A percentile compares a stretch with the other conserved stretches of the same genome.
phyloP scores from a whole-genome alignment of 1,140 invertebrate species.

The Trachymyrmex septentrionalis region DNA sequence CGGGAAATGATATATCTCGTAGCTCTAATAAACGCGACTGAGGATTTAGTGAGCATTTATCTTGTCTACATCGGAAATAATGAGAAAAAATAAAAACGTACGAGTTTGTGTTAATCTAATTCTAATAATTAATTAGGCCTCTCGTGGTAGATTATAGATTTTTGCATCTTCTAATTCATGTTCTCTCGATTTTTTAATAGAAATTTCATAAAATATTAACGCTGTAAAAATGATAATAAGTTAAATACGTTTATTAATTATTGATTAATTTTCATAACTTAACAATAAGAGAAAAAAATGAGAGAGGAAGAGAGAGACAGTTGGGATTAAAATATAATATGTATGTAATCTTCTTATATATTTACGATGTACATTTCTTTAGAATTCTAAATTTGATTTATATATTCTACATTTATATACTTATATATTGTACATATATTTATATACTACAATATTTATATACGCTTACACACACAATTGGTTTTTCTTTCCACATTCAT shows the following conservation, averaged over 20 bases:
- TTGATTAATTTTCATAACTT: background rate
- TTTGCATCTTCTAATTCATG: background rate
- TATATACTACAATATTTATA: background rate
- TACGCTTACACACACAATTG: background rate
- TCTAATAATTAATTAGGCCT: slow-evolving; percentile 24
- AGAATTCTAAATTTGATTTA: background rate
- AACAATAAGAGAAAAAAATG: background rate
- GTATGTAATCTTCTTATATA: background rate
- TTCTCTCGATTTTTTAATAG: background rate
- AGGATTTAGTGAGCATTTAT: slow-evolving; percentile 50
- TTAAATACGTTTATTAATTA: background rate
- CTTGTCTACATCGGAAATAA: slow-evolving; percentile 45
- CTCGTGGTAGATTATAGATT: background rate
- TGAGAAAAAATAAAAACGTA: slow-evolving; percentile 18
- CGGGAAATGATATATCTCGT: slow-evolving; percentile 57
- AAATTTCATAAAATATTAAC: background rate
- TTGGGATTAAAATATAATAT: background rate
- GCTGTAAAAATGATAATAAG: background rate
- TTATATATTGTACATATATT: no score
- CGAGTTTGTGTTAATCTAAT: slow-evolving; percentile 25
- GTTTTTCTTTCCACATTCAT: background rate
- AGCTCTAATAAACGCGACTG: slow-evolving; percentile 61
- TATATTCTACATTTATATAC: background rate
- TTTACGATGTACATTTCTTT: background rate
- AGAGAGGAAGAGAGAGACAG: background rate